A percentile compares a stretch with the other conserved stretches of the same genome.
Conservation (phyloP, 92 coral and sea anemone genomes). For the Umimayanthus kanabou region DNA sequence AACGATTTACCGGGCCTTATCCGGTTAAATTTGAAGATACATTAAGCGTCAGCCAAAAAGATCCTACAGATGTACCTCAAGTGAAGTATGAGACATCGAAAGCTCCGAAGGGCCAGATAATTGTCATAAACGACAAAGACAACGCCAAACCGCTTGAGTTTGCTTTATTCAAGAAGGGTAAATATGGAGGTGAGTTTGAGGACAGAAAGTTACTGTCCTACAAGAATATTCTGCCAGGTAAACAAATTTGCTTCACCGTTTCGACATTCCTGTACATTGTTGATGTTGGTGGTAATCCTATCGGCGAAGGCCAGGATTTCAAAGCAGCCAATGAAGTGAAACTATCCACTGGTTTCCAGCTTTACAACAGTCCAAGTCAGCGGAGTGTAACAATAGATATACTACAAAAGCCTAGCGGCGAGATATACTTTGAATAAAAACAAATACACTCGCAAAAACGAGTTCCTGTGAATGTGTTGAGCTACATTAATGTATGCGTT, state of each 20-base stretch:
- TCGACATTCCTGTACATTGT: not conserved
- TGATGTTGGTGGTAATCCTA: not conserved
- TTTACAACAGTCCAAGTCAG: not conserved
- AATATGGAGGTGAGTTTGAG: not conserved
- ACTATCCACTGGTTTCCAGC: not conserved
- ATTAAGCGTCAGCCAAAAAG: conserved; percentile 3
- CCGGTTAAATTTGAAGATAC: not conserved
- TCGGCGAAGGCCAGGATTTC: conserved; percentile 4
- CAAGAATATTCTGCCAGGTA: not conserved
- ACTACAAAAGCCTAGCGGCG: conserved; percentile 16
- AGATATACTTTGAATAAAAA: not conserved
- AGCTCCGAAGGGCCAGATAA: not conserved
- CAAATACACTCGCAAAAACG: not conserved
- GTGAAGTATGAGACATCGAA: not conserved
- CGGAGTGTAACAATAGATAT: not conserved
- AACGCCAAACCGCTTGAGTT: conserved; percentile 19
- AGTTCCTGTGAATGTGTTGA: not conserved
- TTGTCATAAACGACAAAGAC: not conserved
- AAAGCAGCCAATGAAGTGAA: conserved; percentile 13
- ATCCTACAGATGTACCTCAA: conserved; percentile 1
- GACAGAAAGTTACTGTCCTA: conserved; percentile 14
- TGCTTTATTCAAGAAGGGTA: conserved; percentile 15
- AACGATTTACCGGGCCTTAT: conserved; percentile 10
- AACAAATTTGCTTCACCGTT: not conserved
- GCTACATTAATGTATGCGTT: not conserved